Evolutionary conservation across 1,140 invertebrate species (phyloP), one percentile per base, ranked within the genome.

Genomic region (Rhynchophorus ferrugineus): DNA sequence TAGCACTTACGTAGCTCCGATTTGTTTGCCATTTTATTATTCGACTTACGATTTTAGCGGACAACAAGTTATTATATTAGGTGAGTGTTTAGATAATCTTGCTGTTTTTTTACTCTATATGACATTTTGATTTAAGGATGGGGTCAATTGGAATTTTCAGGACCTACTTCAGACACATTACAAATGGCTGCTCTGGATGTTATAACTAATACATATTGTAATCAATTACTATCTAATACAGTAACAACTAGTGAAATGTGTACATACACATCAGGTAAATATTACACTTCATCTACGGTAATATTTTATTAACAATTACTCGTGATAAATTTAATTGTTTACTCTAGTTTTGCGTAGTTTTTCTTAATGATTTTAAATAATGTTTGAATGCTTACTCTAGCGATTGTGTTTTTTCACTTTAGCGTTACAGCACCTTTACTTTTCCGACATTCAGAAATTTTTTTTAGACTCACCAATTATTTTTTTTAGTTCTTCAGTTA

Each of bases 21-120:
- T 75, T 14, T 88, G 85, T 66, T 61, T 88, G 29, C 83, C 84
- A 0, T 81, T 81, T 56, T 70, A 74, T 54, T 78, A 73, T 54
- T 35, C 51, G 0, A 54, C 45, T 2, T 61, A 70, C 11, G 63
- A 69, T 44, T 79, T 83, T 34, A 61, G 57, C 9, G 73, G 73
- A 14, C 34, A 62, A 17, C 61, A 42, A 9, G 75, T 81, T 0
- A 72, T 69, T 5, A 63, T 75, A 24, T 58, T 82, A 54, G 80
- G 80, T 81, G 63, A 69, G 60, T 46, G n/a, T 1, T 17, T 44
- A 13, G 6, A 6, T 18, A 41, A 41, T 13, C 5, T 17, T 3
- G 16, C n/a, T 21, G n/a, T 6, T 29, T 6, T 29, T n/a, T 43
- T 11, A 43, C 17, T 2, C 3, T 39, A 29, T 5, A 29, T 20